These are phyloP conservation scores for Cnemophilus loriae DNA, from an alignment of 2,113 vertebrate species.

Conservation along the genomic window DNA sequence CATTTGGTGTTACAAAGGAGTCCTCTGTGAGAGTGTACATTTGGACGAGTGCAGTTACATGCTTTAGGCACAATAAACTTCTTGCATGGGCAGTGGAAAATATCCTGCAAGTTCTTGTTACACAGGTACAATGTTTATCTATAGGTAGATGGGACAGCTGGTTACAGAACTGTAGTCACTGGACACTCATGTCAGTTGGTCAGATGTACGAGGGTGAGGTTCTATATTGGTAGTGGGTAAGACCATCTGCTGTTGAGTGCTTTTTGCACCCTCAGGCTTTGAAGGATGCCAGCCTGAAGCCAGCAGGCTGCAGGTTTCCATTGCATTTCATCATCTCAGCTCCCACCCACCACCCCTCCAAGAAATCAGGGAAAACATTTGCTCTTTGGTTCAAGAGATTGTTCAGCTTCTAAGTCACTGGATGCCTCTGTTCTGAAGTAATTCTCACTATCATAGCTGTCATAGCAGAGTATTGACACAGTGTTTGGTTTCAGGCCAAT, in stretches of 20 bases:
- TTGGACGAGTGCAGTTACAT: accelerated
- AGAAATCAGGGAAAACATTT: background rate
- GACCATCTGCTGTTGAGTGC: background rate
- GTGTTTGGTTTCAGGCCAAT: slow-evolving; percentile 26
- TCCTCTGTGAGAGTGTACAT: background rate
- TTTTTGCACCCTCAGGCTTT: background rate
- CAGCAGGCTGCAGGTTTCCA: background rate
- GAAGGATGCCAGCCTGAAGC: background rate
- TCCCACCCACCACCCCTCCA: background rate
- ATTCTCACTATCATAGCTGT: background rate
- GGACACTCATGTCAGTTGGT: background rate
- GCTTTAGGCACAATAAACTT: background rate
- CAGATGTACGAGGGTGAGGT: background rate
- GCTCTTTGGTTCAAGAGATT: background rate
- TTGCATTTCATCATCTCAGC: background rate
- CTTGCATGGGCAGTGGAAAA: background rate
- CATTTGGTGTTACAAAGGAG: background rate
- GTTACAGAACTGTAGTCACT: background rate
- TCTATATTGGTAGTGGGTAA: background rate
- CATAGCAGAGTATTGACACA: slow-evolving; percentile 2
- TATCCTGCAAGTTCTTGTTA: background rate
- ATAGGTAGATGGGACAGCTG: background rate
- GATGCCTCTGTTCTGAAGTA: slow-evolving; percentile 13
- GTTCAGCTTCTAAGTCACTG: background rate
- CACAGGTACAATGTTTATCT: background rate